Percentiles rank a stretch among this genome's conserved stretches.
These are phyloP conservation scores for Oncorhynchus mykiss DNA, from an alignment of 2,113 vertebrate genomes.

Conservation along the genomic window DNA sequence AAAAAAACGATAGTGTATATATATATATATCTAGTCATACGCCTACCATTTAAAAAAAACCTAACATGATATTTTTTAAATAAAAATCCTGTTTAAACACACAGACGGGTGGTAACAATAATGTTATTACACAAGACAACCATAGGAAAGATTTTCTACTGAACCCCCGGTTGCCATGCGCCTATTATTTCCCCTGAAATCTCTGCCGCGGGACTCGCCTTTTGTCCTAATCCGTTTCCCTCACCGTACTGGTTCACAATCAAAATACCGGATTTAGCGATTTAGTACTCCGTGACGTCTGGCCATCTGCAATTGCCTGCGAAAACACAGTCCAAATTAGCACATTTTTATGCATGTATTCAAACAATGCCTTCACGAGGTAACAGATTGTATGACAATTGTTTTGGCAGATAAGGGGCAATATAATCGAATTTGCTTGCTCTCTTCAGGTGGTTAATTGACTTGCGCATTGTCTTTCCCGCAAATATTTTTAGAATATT, in stretches of 20 bases:
- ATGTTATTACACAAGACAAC: too few species aligned
- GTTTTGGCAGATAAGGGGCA: not conserved
- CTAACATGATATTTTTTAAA: too few species aligned
- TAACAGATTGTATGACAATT: slow-evolving; percentile 1
- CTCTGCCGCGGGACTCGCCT: not conserved
- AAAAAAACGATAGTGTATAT: too few species aligned
- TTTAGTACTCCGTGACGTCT: not conserved
- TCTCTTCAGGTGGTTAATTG: not conserved
- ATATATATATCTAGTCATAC: too few species aligned
- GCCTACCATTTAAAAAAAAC: too few species aligned
- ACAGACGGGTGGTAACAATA: not conserved
- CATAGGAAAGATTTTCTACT: too few species aligned
- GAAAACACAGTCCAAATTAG: not conserved
- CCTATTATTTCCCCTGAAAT: not conserved
- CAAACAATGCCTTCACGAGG: not conserved
- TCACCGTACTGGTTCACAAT: not conserved
- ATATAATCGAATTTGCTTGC: not conserved
- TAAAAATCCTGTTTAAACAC: not conserved
- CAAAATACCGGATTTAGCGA: not conserved
- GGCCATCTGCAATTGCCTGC: not conserved
- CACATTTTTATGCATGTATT: not conserved
- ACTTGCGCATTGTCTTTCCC: not conserved
- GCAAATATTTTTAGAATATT: not conserved
- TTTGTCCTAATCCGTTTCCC: not conserved
- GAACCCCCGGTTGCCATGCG: not conserved